Evolutionary conservation across 2,113 vertebrate genomes (phyloP).

Genomic region (Dascyllus trimaculatus): DNA sequence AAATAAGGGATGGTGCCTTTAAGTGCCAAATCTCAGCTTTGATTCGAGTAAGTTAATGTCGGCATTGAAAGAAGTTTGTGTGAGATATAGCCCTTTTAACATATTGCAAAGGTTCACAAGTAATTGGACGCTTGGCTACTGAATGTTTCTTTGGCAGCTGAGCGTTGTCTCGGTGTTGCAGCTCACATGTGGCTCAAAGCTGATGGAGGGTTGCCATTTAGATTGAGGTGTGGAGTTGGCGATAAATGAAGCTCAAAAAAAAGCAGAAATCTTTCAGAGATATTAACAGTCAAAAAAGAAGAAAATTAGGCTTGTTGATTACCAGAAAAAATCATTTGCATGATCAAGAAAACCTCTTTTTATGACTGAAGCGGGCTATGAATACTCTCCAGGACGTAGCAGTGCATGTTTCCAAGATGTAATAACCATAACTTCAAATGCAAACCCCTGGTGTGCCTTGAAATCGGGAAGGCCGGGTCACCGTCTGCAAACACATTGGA

Average conservation of each 20-base stretch:
- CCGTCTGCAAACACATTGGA: neutral
- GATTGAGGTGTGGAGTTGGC: neutral
- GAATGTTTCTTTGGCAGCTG: neutral
- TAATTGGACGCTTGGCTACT: neutral
- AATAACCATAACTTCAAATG: neutral
- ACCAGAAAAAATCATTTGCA: neutral
- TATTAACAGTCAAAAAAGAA: neutral
- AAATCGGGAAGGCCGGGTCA: no score
- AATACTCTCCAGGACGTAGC: no score
- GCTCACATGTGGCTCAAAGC: neutral
- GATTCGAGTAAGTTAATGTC: neutral
- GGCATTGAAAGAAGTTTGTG: neutral
- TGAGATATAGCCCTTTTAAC: neutral
- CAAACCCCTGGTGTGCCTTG: neutral
- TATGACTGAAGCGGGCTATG: no score
- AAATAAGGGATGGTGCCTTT: neutral
- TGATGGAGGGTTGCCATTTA: neutral
- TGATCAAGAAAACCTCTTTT: no score
- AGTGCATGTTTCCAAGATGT: no score
- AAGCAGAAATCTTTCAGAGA: neutral
- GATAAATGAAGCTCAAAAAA: neutral
- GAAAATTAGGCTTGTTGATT: neutral
- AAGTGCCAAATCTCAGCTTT: conserved; percentile 4
- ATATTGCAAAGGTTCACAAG: neutral
- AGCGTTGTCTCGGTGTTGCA: neutral